A percentile compares a stretch with the other conserved stretches of the same genome.
Conservation (phyloP, 1,140 invertebrate genomes). For the Pseudomyrmex cubaensis region DNA sequence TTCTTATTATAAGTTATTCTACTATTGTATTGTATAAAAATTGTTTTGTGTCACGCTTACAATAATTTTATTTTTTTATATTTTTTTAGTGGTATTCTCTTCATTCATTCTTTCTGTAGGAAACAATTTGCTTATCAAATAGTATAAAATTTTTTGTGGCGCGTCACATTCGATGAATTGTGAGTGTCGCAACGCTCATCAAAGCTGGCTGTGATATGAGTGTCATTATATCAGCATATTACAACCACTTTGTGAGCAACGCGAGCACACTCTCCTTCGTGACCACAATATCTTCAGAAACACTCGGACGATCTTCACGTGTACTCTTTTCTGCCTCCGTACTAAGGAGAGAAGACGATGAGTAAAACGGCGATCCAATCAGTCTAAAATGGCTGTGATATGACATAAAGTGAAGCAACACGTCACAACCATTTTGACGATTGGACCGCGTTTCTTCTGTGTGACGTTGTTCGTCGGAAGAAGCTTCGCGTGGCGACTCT, state of each 20-base stretch:
- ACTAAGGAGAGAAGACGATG: conserved; percentile 56
- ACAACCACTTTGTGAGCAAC: conserved; percentile 89
- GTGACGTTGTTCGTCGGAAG: not conserved
- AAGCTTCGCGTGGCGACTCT: not conserved
- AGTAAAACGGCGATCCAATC: conserved; percentile 87
- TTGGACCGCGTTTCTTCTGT: conserved; percentile 82
- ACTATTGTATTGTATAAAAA: too few species aligned
- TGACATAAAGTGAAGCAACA: conserved; percentile 88
- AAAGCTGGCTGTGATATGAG: conserved; percentile 93
- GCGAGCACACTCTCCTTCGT: conserved; percentile 71
- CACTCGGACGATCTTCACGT: not conserved
- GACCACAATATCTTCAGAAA: conserved; percentile 31
- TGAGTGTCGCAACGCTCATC: conserved; percentile 89
- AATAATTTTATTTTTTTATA: not conserved
- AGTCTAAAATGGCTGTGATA: conserved; percentile 97
- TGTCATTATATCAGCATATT: conserved; percentile 84
- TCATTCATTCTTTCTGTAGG: not conserved
- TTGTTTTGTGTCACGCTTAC: too few species aligned
- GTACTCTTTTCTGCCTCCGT: not conserved
- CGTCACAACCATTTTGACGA: conserved; percentile 94
- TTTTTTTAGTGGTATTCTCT: not conserved
- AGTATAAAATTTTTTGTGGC: not conserved
- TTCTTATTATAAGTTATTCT: too few species aligned
- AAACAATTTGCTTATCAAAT: not conserved
- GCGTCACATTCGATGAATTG: conserved; percentile 10